phyloP scores from a whole-genome alignment of 2,888 invertebrate species.

The Nineta flava region DNA sequence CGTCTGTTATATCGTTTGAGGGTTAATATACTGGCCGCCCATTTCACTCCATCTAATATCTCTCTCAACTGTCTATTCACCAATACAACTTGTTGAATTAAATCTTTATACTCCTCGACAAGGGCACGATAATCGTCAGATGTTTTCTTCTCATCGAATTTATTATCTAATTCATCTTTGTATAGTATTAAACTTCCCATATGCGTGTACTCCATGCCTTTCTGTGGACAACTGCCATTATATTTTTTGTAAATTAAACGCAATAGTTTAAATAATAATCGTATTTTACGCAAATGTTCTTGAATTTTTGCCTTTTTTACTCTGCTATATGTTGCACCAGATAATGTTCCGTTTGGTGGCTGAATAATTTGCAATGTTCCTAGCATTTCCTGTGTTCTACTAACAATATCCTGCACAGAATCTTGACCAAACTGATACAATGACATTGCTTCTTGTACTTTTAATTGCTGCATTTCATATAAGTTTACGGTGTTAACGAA shows the following conservation, averaged over 20 bases:
- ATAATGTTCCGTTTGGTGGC: conserved; percentile 62
- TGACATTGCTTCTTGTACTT: too few species aligned
- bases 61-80: conserved; percentile 90
- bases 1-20: too few species aligned
- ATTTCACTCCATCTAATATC: too few species aligned
- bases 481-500: too few species aligned
- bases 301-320: conserved; percentile 81
- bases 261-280: conserved; percentile 68
- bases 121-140: conserved; percentile 71
- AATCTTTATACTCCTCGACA: conserved; percentile 71
- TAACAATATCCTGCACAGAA: too few species aligned
- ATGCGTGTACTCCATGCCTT: conserved; percentile 84
- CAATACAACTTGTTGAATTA: conserved; percentile 76
- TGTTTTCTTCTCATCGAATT: conserved; percentile 71
- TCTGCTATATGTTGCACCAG: conserved; percentile 54
- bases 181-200: conserved; percentile 82
- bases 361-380: too few species aligned
- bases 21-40: too few species aligned
- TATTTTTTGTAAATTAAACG: conserved; percentile 84
- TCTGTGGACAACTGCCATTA: conserved; percentile 73
- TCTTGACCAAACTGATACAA: too few species aligned
- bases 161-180: conserved; percentile 74
- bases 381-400: too few species aligned
- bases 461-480: too few species aligned
- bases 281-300: conserved; percentile 67